A percentile compares a stretch with the other conserved stretches of the same genome.
phyloP scores from a whole-genome alignment of 2,113 vertebrate genomes.

The Pungitius pungitius region DNA sequence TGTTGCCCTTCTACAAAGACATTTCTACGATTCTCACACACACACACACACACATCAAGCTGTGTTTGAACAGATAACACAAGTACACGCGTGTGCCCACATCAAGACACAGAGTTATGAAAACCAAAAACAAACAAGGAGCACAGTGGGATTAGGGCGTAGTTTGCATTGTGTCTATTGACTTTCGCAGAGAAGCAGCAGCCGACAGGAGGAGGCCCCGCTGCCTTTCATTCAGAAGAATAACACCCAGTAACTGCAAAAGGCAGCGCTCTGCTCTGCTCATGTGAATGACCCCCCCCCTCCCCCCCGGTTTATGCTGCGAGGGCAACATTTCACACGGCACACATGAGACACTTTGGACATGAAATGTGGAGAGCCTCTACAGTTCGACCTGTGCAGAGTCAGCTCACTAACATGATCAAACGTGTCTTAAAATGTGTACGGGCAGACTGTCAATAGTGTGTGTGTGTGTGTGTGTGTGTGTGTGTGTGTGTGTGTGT shows the following conservation, averaged over 20 bases:
- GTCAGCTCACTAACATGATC: background rate
- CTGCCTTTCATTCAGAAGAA: conserved; percentile 60
- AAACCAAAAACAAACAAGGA: conserved; percentile 35
- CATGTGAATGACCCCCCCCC: conserved; percentile 18
- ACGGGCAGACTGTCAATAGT: background rate
- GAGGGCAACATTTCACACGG: background rate
- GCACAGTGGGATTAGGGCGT: conserved; percentile 3
- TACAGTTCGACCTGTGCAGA: conserved; percentile 5
- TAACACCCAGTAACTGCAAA: conserved; percentile 28
- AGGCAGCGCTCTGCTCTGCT: conserved; percentile 18
- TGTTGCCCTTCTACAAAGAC: conserved; percentile 35
- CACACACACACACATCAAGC: conserved; percentile 4
- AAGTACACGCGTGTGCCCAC: conserved; percentile 27
- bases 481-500: conserved; percentile 18
- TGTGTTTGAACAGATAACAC: conserved; percentile 53
- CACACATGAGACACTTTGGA: background rate
- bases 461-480: conserved; percentile 10
- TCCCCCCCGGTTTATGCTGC: background rate
- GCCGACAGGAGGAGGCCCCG: conserved; percentile 62
- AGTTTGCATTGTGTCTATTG: conserved; percentile 33
- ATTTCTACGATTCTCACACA: conserved; percentile 10
- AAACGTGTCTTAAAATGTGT: background rate
- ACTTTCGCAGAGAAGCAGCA: conserved; percentile 60
- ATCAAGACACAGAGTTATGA: conserved; percentile 33
- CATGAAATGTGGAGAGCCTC: background rate